Percentiles rank a stretch among this genome's conserved stretches.
Evolutionary conservation across 1,140 invertebrate genomes (phyloP).

Genomic region (Scaptomyza pallida): DNA sequence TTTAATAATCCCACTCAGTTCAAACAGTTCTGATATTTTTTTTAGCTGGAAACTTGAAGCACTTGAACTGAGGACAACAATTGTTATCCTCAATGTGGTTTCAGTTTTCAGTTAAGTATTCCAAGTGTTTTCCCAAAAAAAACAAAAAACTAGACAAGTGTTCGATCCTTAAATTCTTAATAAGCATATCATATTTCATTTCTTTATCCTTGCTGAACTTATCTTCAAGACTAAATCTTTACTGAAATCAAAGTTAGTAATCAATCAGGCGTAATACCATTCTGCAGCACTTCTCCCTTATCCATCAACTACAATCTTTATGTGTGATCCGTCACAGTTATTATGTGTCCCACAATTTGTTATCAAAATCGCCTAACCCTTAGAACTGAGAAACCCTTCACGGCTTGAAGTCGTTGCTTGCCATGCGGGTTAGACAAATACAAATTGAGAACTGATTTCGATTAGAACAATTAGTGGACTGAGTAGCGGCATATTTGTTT

Average conservation of each 20-base stretch:
- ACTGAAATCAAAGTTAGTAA: neutral
- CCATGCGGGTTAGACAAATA: constrained; percentile 59
- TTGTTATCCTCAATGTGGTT: constrained; percentile 44
- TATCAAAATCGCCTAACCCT: constrained; percentile 35
- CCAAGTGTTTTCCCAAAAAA: constrained; percentile 34
- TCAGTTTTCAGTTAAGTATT: constrained; percentile 55
- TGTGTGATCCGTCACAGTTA: constrained; percentile 27
- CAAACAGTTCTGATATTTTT: constrained; percentile 40
- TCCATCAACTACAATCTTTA: constrained; percentile 5
- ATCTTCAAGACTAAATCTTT: neutral
- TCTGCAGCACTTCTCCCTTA: neutral
- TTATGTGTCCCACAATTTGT: constrained; percentile 13
- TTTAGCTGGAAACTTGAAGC: constrained; percentile 61
- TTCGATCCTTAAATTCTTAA: constrained; percentile 4
- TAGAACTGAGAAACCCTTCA: neutral
- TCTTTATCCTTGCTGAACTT: neutral
- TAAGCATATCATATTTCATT: neutral
- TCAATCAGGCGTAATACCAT: neutral
- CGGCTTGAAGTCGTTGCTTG: neutral
- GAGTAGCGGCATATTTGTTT: constrained; percentile 56
- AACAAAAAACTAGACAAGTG: constrained; percentile 36
- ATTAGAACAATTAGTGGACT: constrained; percentile 59
- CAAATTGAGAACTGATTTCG: constrained; percentile 60
- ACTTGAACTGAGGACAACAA: constrained; percentile 51
- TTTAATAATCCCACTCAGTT: constrained; percentile 12